Percentiles rank a stretch among this genome's conserved stretches.
Evolutionary conservation across 2,888 invertebrate genomes (phyloP).

Genomic region (Aporophyla lueneburgensis): DNA sequence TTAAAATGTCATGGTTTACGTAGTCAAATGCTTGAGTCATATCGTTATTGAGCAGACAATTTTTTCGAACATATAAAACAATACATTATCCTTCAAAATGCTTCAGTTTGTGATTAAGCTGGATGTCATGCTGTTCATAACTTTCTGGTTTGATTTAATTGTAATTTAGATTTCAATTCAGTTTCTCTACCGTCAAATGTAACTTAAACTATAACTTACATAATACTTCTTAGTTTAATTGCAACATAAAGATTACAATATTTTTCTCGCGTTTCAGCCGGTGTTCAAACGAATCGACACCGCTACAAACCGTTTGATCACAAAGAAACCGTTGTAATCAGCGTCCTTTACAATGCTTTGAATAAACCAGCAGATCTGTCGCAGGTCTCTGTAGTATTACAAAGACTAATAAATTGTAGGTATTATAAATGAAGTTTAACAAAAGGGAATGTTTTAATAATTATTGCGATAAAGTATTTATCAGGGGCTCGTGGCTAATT

Average conservation of each 20-base stretch:
- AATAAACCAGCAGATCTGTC: constrained; percentile 44
- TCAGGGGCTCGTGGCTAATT: neutral
- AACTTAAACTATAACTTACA: too few relatives aligned
- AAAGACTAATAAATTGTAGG: constrained; percentile 24
- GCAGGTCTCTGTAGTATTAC: constrained; percentile 37
- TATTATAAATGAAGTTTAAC: neutral
- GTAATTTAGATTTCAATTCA: too few relatives aligned
- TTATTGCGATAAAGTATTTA: neutral
- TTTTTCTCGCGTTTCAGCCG: neutral
- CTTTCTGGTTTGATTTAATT: too few relatives aligned
- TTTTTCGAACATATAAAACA: too few relatives aligned
- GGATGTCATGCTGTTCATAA: too few relatives aligned
- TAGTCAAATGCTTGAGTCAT: too few relatives aligned
- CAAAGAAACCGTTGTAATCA: constrained; percentile 55
- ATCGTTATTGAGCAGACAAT: too few relatives aligned
- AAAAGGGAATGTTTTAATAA: constrained; percentile 21
- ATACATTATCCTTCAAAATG: too few relatives aligned
- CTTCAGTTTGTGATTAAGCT: too few relatives aligned
- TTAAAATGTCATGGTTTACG: too few relatives aligned
- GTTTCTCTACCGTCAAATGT: too few relatives aligned
- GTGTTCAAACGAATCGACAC: constrained; percentile 22
- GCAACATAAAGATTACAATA: neutral
- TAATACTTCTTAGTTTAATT: neutral
- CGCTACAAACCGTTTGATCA: constrained; percentile 35
- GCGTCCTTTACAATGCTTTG: constrained; percentile 29